Base-by-base conservation (phyloP, 2,888 invertebrate genomes). In the Drosophila niveifrons region DNA sequence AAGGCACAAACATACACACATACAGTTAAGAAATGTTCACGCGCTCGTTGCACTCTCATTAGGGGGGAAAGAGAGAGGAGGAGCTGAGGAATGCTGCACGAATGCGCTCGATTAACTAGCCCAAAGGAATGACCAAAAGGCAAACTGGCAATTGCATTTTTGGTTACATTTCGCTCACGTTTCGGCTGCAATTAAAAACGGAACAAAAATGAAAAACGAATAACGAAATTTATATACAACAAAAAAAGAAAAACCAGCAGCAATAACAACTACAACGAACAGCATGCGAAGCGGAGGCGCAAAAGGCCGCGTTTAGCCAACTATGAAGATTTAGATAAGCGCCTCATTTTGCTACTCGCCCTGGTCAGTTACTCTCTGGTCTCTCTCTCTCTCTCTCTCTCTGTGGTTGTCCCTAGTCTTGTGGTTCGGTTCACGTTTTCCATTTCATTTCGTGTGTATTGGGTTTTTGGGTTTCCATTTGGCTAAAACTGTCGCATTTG, bases 301-400 rank as follows among this genome's bases (percentile, higher is more conserved):
- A 90, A 91, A 90, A 90, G 90, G 88, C 91, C 90, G 92, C 89
- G 91, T 82, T 90, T 92, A 92, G 90, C 92, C 91, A 92, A 91
- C 91, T 92, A 91, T 91, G 89, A 92, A 92, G 92, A 92, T 92
- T 87, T 88, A 91, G 92, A 92, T 92, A 92, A 92, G 90, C 90
- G 79, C 72, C 85, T 89, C 88, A 88, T 87, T 89, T 89, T 89
- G 84, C 84, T 86, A 48, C 23, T 41, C 44, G 48, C 28, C 55
- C 64, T 63, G 68, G 68, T 66, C 66, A 71, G 66, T 66, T 78
- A 13, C 61, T 31, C 61, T 31, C 17, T 18, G 44, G 18, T 13
- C 44, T 34, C n/a, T 8, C 9, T 23, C 0, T 6, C 23, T 23
- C 23, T 23, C 6, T 23, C 23, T 23, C 0, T 55, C 17, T 4